Conservation (phyloP, 2,113 vertebrate species). For the Gambusia affinis region DNA sequence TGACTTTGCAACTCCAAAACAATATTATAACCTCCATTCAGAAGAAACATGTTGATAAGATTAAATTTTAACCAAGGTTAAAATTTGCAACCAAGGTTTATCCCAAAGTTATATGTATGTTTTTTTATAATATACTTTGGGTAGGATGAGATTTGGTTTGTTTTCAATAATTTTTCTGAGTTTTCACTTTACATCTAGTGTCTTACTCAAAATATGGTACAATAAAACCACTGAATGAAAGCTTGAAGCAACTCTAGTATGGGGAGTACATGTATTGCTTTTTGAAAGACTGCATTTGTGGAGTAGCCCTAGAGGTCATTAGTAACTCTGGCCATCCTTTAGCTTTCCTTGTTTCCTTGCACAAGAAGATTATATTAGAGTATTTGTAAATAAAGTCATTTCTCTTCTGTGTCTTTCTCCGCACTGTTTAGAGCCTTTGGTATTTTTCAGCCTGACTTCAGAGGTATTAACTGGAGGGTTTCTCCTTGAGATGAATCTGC, state of each 20-base stretch:
- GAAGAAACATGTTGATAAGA: not conserved
- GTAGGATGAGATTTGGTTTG: not conserved
- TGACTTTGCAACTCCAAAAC: too few species aligned
- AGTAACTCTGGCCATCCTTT: not conserved
- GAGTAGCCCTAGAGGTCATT: not conserved
- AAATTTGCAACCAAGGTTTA: too few species aligned
- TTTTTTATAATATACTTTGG: not conserved
- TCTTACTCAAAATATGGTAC: not conserved
- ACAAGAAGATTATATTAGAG: not conserved
- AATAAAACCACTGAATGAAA: not conserved
- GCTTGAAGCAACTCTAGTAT: not conserved
- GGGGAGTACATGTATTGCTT: not conserved
- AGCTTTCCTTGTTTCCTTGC: not conserved
- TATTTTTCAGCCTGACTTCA: not conserved
- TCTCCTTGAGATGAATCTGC: slow-evolving; percentile 14
- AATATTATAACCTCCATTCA: not conserved
- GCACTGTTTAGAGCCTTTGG: not conserved
- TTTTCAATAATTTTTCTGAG: not conserved
- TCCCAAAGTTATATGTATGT: too few species aligned
- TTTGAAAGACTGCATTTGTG: not conserved
- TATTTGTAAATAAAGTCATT: not conserved
- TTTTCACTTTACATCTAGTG: not conserved
- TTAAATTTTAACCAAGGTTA: not conserved
- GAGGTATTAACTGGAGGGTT: slow-evolving; percentile 9
- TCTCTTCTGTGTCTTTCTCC: not conserved